Percentiles rank a stretch among this genome's conserved stretches.
These are phyloP conservation scores for Eublepharis macularius DNA, from an alignment of 2,113 vertebrate species.

Conservation along the genomic window DNA sequence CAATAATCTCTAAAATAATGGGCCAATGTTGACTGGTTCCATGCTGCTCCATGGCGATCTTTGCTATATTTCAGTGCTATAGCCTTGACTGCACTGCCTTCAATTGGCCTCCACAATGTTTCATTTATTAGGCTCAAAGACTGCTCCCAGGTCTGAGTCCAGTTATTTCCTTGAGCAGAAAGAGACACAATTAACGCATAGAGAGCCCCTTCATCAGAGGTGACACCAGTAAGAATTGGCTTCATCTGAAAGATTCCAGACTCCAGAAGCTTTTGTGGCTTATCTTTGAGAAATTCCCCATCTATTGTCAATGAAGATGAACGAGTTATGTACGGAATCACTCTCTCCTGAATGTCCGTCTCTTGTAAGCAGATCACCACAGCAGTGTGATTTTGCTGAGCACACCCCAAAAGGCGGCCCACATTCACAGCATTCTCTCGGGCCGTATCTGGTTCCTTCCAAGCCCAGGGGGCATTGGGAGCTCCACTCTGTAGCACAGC, in stretches of 20 bases:
- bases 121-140: too few relatives aligned
- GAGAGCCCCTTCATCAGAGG: slow-evolving; percentile 72
- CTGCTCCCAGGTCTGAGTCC: slow-evolving; percentile 69
- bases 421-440: slow-evolving; percentile 44
- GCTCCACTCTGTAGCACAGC: slow-evolving; percentile 76
- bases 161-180: slow-evolving; percentile 17
- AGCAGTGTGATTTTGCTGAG: slow-evolving; percentile 10
- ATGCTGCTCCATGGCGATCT: slow-evolving; percentile 50
- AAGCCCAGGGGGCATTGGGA: slow-evolving; percentile 68
- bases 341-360: slow-evolving; percentile 29
- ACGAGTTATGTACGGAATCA: too few relatives aligned
- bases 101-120: too few relatives aligned
- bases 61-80: slow-evolving; percentile 69
- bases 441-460: slow-evolving; percentile 23
- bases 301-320: slow-evolving; percentile 49
- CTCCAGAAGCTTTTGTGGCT: slow-evolving; percentile 57
- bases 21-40: slow-evolving; percentile 63
- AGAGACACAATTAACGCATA: slow-evolving; percentile 64
- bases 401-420: slow-evolving; percentile 63
- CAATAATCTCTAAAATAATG: slow-evolving; percentile 63
- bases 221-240: slow-evolving; percentile 71
- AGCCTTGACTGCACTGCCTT: slow-evolving; percentile 40
- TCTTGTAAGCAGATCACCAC: slow-evolving; percentile 69
- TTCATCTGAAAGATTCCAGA: slow-evolving; percentile 52
- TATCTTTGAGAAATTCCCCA: slow-evolving; percentile 69